Evolutionary conservation across 2,797 vertebrate species (phyloP).

Genomic region (Crenuchus spilurus): DNA sequence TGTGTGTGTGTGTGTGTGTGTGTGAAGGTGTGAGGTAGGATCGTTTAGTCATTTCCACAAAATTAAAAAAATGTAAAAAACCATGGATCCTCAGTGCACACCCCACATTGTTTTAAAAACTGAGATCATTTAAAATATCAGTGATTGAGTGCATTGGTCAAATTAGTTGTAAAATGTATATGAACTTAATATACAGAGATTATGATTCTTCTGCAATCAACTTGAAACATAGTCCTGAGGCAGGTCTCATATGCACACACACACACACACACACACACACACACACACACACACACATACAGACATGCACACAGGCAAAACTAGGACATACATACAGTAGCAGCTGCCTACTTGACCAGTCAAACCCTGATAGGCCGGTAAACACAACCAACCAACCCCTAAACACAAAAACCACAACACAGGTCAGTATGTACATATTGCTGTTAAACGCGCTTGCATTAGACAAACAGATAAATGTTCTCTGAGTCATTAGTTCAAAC

Average conservation of each 20-base stretch:
- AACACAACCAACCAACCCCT: constrained; percentile 54
- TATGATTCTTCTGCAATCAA: not conserved
- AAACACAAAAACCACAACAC: constrained; percentile 46
- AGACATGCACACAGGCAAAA: constrained; percentile 33
- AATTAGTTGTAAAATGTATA: too few species aligned
- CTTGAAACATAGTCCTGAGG: not conserved
- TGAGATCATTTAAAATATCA: too few species aligned
- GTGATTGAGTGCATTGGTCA: too few species aligned
- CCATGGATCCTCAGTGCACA: too few species aligned
- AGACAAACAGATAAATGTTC: constrained; percentile 9
- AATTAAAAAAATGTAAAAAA: too few species aligned
- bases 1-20: too few species aligned
- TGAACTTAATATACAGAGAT: too few species aligned
- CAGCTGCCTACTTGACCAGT: constrained; percentile 69
- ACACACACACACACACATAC: constrained; percentile 30
- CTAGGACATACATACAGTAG: constrained; percentile 47
- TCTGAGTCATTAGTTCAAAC: constrained; percentile 16
- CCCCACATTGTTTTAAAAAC: constrained; percentile 7
- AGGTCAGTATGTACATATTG: constrained; percentile 5
- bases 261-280: constrained; percentile 30
- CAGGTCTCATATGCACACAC: not conserved
- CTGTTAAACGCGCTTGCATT: constrained; percentile 25
- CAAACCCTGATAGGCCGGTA: constrained; percentile 51
- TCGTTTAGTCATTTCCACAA: too few species aligned
- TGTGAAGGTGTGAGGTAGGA: too few species aligned